These are phyloP conservation scores for Apantesis nais DNA, from an alignment of 2,888 invertebrate genomes.

Conservation along the genomic window DNA sequence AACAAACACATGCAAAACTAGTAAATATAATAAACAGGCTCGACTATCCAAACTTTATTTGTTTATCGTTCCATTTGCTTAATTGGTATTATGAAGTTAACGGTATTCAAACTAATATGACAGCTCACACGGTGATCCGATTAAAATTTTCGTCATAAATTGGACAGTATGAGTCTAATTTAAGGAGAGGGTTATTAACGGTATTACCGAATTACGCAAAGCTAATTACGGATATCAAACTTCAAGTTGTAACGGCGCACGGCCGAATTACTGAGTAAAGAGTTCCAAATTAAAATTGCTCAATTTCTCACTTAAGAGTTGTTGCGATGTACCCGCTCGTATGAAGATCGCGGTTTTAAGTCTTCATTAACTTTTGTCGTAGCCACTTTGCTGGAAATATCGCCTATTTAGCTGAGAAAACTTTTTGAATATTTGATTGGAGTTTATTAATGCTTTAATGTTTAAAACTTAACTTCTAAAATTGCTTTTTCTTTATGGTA, in stretches of 20 bases:
- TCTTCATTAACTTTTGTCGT: conserved; percentile 50
- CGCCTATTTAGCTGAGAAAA: conserved; percentile 35
- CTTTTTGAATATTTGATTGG: conserved; percentile 34
- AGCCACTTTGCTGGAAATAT: conserved; percentile 39
- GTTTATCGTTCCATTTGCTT: conserved; percentile 39
- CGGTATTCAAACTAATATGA: conserved; percentile 36
- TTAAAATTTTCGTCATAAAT: conserved; percentile 64
- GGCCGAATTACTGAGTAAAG: conserved; percentile 26
- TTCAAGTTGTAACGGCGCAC: conserved; percentile 63
- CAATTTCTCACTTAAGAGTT: conserved; percentile 52
- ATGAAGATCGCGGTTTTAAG: conserved; percentile 42
- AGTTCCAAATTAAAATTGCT: conserved; percentile 63
- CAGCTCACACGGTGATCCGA: conserved; percentile 48
- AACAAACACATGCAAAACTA: conserved; percentile 11
- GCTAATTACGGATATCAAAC: conserved; percentile 77
- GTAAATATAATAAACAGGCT: conserved; percentile 28
- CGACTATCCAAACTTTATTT: conserved; percentile 25
- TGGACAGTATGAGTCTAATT: conserved; percentile 59
- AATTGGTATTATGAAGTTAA: conserved; percentile 43
- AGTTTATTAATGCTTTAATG: conserved; percentile 24
- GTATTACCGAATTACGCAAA: conserved; percentile 70
- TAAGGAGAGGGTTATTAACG: conserved; percentile 64
- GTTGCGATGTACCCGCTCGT: conserved; percentile 25
- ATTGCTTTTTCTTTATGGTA: not conserved
- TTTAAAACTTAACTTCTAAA: conserved; percentile 16